Evolutionary conservation across 2,113 vertebrate species (phyloP).

Genomic region (Uria lomvia): DNA sequence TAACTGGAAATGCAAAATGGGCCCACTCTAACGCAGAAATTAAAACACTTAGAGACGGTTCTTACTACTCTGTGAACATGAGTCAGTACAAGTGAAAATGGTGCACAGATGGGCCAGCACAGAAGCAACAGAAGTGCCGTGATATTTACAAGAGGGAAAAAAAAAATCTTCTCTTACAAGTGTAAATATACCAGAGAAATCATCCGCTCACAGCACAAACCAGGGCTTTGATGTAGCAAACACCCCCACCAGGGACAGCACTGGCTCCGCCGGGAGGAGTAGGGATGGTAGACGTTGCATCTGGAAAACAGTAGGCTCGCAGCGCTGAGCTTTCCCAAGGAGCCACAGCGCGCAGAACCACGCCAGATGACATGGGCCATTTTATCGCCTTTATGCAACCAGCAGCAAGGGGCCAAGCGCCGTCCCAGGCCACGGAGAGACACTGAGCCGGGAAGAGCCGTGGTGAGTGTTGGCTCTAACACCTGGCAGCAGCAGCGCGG

Average conservation of each 20-base stretch:
- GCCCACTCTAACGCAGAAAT: not conserved
- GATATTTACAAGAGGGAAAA: conserved; percentile 24
- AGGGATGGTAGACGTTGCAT: not conserved
- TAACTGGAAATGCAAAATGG: not conserved
- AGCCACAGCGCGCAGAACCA: not conserved
- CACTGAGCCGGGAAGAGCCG: not conserved
- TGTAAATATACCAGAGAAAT: conserved; percentile 58
- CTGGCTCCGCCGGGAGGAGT: not conserved
- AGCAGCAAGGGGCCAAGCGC: not conserved
- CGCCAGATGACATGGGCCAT: not conserved
- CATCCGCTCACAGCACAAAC: not conserved
- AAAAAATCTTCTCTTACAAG: conserved; percentile 19
- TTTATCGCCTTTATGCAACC: not conserved
- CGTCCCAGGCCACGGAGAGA: not conserved
- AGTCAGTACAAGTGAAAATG: conserved; percentile 51
- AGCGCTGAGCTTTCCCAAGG: not conserved
- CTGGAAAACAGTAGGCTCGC: conserved; percentile 1
- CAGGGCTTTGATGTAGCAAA: conserved; percentile 45
- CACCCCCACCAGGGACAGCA: conserved; percentile 10
- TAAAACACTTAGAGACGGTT: not conserved
- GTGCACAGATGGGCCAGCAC: conserved; percentile 58
- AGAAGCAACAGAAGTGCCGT: conserved; percentile 52
- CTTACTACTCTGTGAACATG: conserved; percentile 35
- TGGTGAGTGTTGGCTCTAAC: not conserved
- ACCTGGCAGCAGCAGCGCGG: accelerated